Evolutionary conservation across 2,888 invertebrate species (phyloP).

Genomic region (Octodonta nipae): DNA sequence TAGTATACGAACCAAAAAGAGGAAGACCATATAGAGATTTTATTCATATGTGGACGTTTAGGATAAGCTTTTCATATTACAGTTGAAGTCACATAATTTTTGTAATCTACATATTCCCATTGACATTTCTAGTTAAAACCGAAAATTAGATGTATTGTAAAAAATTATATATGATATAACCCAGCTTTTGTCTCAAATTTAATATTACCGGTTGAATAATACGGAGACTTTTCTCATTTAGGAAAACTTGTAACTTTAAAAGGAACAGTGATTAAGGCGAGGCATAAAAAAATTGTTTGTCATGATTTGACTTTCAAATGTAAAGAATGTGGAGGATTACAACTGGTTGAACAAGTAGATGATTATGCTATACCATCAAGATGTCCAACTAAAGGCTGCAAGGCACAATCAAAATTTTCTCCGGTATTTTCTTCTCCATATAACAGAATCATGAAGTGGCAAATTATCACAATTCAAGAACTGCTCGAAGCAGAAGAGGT

Average conservation of each 20-base stretch:
- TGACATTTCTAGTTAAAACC: too few relatives aligned
- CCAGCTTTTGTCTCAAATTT: too few relatives aligned
- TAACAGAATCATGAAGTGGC: slow-evolving; percentile 64
- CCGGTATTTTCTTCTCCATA: slow-evolving; percentile 51
- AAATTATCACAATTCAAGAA: slow-evolving; percentile 73
- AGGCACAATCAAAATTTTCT: slow-evolving; percentile 47
- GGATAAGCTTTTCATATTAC: too few relatives aligned
- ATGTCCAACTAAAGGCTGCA: slow-evolving; percentile 44
- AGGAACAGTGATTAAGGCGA: slow-evolving; percentile 74
- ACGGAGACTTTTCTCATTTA: too few relatives aligned
- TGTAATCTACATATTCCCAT: too few relatives aligned
- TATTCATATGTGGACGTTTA: too few relatives aligned
- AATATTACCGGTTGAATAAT: too few relatives aligned
- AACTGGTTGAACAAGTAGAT: slow-evolving; percentile 52
- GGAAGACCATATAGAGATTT: too few relatives aligned
- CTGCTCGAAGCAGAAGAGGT: slow-evolving; percentile 55
- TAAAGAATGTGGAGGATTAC: slow-evolving; percentile 48
- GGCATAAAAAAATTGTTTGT: slow-evolving; percentile 58
- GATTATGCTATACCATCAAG: slow-evolving; percentile 46
- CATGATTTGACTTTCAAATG: slow-evolving; percentile 70
- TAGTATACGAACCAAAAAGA: too few relatives aligned
- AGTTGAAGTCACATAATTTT: too few relatives aligned
- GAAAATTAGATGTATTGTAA: too few relatives aligned
- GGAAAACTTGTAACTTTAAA: slow-evolving; percentile 66
- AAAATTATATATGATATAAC: too few relatives aligned